phyloP scores from a whole-genome alignment of 2,888 invertebrate genomes.

The Idaea aversata region DNA sequence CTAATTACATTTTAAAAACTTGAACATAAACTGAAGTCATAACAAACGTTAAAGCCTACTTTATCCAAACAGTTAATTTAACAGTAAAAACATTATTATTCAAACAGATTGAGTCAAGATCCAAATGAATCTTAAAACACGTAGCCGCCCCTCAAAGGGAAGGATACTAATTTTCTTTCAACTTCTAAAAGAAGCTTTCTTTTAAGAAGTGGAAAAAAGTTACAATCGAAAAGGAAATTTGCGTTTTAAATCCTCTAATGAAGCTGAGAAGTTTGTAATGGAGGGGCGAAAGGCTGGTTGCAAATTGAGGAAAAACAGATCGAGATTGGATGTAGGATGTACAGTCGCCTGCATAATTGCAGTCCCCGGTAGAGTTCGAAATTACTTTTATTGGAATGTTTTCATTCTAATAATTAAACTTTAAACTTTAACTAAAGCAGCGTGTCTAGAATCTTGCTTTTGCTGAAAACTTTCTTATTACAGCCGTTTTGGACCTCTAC shows the following conservation, averaged over 20 bases:
- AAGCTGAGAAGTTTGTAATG: slow-evolving; percentile 79
- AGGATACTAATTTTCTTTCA: slow-evolving; percentile 77
- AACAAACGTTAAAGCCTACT: neutral
- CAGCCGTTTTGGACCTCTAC: too few species aligned
- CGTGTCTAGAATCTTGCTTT: too few species aligned
- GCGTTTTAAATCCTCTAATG: slow-evolving; percentile 81
- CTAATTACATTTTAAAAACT: too few species aligned
- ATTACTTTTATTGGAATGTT: too few species aligned
- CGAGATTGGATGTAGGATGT: slow-evolving; percentile 25
- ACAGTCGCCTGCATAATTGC: too few species aligned
- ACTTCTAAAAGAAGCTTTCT: slow-evolving; percentile 77
- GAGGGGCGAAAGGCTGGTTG: slow-evolving; percentile 76
- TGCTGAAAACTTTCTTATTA: too few species aligned
- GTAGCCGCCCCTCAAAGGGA: slow-evolving; percentile 71
- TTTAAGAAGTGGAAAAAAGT: slow-evolving; percentile 79
- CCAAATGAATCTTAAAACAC: slow-evolving; percentile 72
- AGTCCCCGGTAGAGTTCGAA: too few species aligned
- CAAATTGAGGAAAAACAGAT: slow-evolving; percentile 71
- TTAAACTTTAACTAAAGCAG: too few species aligned
- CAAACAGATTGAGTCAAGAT: slow-evolving; percentile 67
- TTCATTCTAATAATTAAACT: too few species aligned
- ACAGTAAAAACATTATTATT: slow-evolving; percentile 62
- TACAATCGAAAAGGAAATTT: slow-evolving; percentile 80
- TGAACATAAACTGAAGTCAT: neutral
- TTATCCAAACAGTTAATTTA: slow-evolving; percentile 30